phyloP scores from a whole-genome alignment of 1,140 invertebrate species.

The Drosophila santomea region DNA sequence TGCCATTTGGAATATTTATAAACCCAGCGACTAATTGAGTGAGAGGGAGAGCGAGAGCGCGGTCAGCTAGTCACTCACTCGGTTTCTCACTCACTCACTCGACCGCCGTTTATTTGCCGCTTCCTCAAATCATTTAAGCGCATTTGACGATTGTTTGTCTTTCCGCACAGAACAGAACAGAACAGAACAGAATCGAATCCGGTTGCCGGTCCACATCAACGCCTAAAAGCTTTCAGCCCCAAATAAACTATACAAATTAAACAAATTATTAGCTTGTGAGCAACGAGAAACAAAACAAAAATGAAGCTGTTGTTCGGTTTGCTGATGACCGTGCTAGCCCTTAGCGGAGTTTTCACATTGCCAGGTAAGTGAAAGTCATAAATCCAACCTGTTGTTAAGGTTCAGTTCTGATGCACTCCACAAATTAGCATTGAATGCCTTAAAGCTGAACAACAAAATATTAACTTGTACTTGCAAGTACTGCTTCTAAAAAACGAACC shows the following conservation, averaged over 20 bases:
- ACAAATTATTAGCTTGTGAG: conserved; percentile 41
- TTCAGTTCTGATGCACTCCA: too few relatives aligned
- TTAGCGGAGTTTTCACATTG: conserved; percentile 61
- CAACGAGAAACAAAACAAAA: conserved; percentile 25
- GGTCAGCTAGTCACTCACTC: conserved; percentile 14
- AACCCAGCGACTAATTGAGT: conserved; percentile 31
- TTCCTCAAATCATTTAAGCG: conserved; percentile 80
- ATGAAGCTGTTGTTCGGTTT: conserved; percentile 68
- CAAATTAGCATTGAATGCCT: too few relatives aligned
- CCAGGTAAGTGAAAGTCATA: conserved; percentile 64
- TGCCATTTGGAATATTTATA: conserved; percentile 33
- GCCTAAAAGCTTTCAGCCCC: conserved; percentile 23
- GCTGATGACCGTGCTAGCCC: conserved; percentile 58
- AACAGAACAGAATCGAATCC: conserved; percentile 66
- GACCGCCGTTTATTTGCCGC: conserved; percentile 67
- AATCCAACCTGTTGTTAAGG: conserved; percentile 7
- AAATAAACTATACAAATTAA: conserved; percentile 32
- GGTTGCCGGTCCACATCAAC: conserved; percentile 32
- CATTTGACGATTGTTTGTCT: conserved; percentile 78
- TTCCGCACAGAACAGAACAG: conserved; percentile 68
- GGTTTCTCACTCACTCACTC: conserved; percentile 20
- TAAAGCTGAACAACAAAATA: too few relatives aligned
- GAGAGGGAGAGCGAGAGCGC: conserved; percentile 25
- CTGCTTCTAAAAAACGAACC: too few relatives aligned
- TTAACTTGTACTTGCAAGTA: too few relatives aligned